These are phyloP conservation scores for Pica pica DNA, from an alignment of 2,113 vertebrate species.

Conservation along the genomic window DNA sequence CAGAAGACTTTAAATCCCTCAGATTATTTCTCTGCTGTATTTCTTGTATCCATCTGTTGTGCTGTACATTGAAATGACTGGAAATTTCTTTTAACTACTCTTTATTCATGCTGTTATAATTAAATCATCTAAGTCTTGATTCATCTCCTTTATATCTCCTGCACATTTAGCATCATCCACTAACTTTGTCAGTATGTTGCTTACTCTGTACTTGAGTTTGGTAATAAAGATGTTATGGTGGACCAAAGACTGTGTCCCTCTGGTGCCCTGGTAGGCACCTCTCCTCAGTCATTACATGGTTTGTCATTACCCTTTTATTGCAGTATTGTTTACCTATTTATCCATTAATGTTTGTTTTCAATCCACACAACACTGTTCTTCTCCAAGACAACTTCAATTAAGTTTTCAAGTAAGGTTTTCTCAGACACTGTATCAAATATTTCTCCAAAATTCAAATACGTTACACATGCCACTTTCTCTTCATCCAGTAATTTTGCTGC, in stretches of 20 bases:
- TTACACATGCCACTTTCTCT: background rate
- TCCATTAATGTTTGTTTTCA: conserved; percentile 21
- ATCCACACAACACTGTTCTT: background rate
- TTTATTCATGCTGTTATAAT: background rate
- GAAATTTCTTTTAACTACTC: background rate
- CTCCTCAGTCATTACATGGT: background rate
- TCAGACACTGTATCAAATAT: background rate
- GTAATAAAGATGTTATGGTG: background rate
- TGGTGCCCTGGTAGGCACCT: background rate
- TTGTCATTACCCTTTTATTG: background rate
- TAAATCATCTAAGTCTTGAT: background rate
- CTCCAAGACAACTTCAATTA: background rate
- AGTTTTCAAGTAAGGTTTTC: conserved; percentile 16
- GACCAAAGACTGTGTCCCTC: background rate
- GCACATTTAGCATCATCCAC: background rate
- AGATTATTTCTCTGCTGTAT: background rate
- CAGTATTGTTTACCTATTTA: conserved; percentile 9
- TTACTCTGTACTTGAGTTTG: background rate
- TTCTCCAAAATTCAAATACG: conserved; percentile 7
- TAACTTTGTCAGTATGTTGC: background rate
- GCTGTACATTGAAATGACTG: background rate
- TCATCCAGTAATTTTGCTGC: background rate
- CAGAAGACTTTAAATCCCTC: background rate
- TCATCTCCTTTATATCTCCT: background rate
- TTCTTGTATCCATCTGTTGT: background rate